Conservation (phyloP, 2,797 vertebrate genomes). For the Squalus acanthias region DNA sequence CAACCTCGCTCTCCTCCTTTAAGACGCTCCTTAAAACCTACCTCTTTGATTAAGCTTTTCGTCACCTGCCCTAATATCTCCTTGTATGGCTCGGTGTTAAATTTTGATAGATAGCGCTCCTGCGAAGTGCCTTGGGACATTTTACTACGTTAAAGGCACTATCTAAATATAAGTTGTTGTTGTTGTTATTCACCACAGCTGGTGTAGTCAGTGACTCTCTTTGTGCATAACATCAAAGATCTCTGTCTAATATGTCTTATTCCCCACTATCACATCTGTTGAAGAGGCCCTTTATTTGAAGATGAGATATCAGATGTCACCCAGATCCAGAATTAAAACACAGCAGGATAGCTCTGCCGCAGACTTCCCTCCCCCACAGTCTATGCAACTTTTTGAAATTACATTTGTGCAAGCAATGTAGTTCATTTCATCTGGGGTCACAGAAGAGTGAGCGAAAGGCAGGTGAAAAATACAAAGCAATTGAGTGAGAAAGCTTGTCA, state of each 20-base stretch:
- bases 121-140: too few relatives aligned
- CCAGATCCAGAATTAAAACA: conserved; percentile 29
- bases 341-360: not conserved
- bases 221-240: not conserved
- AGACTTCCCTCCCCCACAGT: not conserved
- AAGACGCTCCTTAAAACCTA: not conserved
- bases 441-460: conserved; percentile 14
- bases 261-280: not conserved
- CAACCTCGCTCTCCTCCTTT: not conserved
- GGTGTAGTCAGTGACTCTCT: not conserved
- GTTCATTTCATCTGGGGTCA: conserved; percentile 27
- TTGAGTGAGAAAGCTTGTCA: conserved; percentile 25
- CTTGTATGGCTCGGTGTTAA: too few relatives aligned
- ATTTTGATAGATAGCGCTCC: too few relatives aligned
- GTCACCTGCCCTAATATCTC: too few relatives aligned
- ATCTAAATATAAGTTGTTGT: not conserved
- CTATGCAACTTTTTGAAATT: conserved; percentile 26
- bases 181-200: not conserved
- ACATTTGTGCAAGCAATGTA: conserved; percentile 14
- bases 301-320: not conserved
- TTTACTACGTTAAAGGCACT: not conserved
- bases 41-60: not conserved
- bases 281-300: conserved; percentile 17
- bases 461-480: conserved; percentile 30
- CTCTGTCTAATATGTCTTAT: not conserved